Evolutionary conservation across 1,140 invertebrate genomes (phyloP).

Genomic region (Leptopilina clavipes): DNA sequence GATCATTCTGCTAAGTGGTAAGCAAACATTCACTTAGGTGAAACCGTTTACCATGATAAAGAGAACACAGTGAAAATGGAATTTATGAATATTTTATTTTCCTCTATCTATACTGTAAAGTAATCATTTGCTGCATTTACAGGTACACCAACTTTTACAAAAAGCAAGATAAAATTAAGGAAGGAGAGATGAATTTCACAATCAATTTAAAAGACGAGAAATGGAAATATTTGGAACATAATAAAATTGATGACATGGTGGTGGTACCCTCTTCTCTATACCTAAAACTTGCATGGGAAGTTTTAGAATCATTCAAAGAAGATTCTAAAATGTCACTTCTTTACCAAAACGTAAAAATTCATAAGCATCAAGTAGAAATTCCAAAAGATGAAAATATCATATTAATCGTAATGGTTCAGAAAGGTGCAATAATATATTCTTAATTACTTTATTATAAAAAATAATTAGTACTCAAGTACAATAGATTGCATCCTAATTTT

Average conservation of each 20-base stretch:
- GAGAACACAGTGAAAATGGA: too few species aligned
- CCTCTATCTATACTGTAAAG: too few species aligned
- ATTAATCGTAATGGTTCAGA: slow-evolving; percentile 86
- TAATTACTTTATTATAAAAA: too few species aligned
- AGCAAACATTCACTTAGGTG: too few species aligned
- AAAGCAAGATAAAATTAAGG: slow-evolving; percentile 73
- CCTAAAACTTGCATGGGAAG: slow-evolving; percentile 87
- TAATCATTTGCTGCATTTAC: too few species aligned
- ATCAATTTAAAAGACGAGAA: slow-evolving; percentile 80
- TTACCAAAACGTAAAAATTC: slow-evolving; percentile 89
- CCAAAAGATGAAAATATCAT: slow-evolving; percentile 80
- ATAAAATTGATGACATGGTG: slow-evolving; percentile 88
- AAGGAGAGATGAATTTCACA: slow-evolving; percentile 77
- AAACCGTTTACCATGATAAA: too few species aligned
- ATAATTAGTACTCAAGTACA: too few species aligned
- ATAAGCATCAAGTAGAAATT: slow-evolving; percentile 83
- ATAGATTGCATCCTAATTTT: too few species aligned
- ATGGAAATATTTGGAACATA: slow-evolving; percentile 84
- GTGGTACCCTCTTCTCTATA: slow-evolving; percentile 91
- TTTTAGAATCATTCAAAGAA: slow-evolving; percentile 83
- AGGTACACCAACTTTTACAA: slow-evolving; percentile 77
- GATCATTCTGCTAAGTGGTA: slow-evolving; percentile 85
- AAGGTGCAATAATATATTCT: slow-evolving; percentile 73
- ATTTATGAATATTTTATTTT: too few species aligned
- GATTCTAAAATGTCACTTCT: slow-evolving; percentile 80